A percentile compares a stretch with the other conserved stretches of the same genome.
Evolutionary conservation across 2,113 vertebrate genomes (phyloP).

Genomic region (Ammospiza nelsoni): DNA sequence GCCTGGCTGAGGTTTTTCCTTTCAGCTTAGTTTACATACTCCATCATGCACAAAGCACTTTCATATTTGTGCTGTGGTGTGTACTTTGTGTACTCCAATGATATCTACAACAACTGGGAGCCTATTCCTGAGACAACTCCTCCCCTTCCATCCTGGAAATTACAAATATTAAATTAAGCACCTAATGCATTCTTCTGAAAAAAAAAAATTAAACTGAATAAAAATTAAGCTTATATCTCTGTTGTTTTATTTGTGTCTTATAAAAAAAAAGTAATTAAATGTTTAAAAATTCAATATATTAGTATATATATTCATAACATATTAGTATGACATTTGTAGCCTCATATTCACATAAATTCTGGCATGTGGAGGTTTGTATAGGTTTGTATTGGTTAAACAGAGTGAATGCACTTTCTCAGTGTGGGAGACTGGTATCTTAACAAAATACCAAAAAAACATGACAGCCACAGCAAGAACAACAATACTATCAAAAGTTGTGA

Average conservation of each 20-base stretch:
- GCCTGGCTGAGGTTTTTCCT: background rate
- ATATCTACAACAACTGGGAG: background rate
- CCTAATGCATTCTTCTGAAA: constrained; percentile 11
- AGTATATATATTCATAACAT: background rate
- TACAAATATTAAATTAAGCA: background rate
- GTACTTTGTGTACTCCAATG: background rate
- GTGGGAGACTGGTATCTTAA: background rate
- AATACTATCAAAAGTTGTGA: background rate
- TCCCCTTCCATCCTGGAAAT: background rate
- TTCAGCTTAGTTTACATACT: background rate
- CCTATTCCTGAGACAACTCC: background rate
- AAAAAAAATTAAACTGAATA: background rate
- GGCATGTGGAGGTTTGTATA: background rate
- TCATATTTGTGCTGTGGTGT: background rate
- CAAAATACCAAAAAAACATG: background rate
- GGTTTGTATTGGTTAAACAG: background rate
- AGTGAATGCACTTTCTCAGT: background rate
- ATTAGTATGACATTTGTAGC: background rate
- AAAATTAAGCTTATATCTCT: background rate
- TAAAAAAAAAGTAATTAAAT: background rate
- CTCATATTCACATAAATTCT: background rate
- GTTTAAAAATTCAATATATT: background rate
- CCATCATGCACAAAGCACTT: background rate
- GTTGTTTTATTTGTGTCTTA: constrained; percentile 36
- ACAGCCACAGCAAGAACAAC: background rate